Evolutionary conservation across 2,113 vertebrate species (phyloP), one percentile per base, ranked within the genome.

Genomic region (Ageneiosus marmoratus): DNA sequence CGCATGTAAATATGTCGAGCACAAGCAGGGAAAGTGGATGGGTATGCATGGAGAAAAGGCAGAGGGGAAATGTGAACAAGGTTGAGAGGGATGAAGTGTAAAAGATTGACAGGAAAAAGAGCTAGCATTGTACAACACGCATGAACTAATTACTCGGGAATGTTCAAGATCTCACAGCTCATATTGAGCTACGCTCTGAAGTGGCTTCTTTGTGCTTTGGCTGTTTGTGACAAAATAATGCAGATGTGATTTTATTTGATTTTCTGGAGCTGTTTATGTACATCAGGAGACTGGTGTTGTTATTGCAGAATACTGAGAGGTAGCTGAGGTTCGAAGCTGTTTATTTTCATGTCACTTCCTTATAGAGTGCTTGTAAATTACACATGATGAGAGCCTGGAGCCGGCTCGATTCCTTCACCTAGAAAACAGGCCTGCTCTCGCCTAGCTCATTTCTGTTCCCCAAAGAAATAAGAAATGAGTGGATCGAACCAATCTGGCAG

Each of bases 401-500:
- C 51, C 5, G 37, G 9, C 34, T 81, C 37, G 1, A 20, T 73
- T 81, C 34, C 34, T 22, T 27, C 51, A n/a, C 53, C 80, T 73
- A 51, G 80, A 81, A 72, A 58, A 73, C 55, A 69, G n/a, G 48
- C 34, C n/a, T 41, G 37, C 32, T 70, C 37, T 16, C 72, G 65
- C 51, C 50, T 50, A 81, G 56, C 73, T 60, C 50, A 70, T 46
- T 70, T 70, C 58, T 58, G 20, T 70, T 27, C n/a, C 16, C 6
- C 51, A 13, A 12, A n/a, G 20, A 48, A 37, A 8, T 24, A 13
- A 29, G 50, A 44, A 55, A 58, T 34, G 73, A 55, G 37, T 60
- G 67, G 53, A 58, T 46, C 70, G 34, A 81, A 69, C 80, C 65
- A 72, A 32, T 72, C 41, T 81, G 51, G 34, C 34, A 15, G 51